A percentile compares a stretch with the other conserved stretches of the same genome.
Conservation (phyloP, 2,888 invertebrate genomes). For the Macrosoma leucophasiata region DNA sequence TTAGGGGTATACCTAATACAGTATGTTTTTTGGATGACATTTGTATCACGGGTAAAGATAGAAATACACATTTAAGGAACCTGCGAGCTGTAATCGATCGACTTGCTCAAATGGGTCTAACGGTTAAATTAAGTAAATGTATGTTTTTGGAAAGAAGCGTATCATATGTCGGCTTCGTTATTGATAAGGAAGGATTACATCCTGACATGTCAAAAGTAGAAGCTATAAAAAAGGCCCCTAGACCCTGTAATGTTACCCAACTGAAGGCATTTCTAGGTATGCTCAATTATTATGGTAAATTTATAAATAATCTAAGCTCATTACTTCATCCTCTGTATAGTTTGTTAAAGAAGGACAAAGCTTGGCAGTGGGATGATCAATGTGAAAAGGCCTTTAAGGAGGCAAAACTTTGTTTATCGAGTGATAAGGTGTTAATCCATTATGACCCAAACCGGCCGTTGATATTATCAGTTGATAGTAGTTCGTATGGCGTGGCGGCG, state of each 20-base stretch:
- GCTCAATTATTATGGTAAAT: slow-evolving; percentile 7
- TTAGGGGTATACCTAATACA: slow-evolving; percentile 8
- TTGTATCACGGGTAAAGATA: slow-evolving; percentile 18
- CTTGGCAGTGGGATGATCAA: slow-evolving; percentile 3
- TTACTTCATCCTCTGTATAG: slow-evolving; percentile 5
- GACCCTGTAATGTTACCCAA: slow-evolving; percentile 18
- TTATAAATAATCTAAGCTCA: slow-evolving; percentile 6
- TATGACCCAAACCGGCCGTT: slow-evolving; percentile 20
- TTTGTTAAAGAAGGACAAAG: slow-evolving; percentile 4
- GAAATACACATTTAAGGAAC: too few relatives aligned
- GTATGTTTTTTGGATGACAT: slow-evolving; percentile 29
- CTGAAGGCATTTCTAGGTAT: slow-evolving; percentile 14
- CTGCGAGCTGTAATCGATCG: slow-evolving; percentile 12
- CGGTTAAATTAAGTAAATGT: slow-evolving; percentile 16
- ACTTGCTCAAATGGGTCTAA: slow-evolving; percentile 13
- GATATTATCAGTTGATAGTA: slow-evolving; percentile 18
- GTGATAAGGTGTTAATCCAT: slow-evolving; percentile 20
- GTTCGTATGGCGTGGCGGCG: slow-evolving; percentile 21
- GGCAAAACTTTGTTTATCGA: slow-evolving; percentile 18
- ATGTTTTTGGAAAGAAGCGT: slow-evolving; percentile 6
- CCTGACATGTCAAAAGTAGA: slow-evolving; percentile 17
- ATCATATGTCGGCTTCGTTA: slow-evolving; percentile 12
- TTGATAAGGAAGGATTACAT: slow-evolving; percentile 17
- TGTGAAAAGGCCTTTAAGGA: slow-evolving; percentile 13
- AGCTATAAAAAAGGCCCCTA: slow-evolving; percentile 15